Percentiles rank a stretch among this genome's conserved stretches.
phyloP scores from a whole-genome alignment of 2,797 vertebrate species.

The Delichon dasypus region DNA sequence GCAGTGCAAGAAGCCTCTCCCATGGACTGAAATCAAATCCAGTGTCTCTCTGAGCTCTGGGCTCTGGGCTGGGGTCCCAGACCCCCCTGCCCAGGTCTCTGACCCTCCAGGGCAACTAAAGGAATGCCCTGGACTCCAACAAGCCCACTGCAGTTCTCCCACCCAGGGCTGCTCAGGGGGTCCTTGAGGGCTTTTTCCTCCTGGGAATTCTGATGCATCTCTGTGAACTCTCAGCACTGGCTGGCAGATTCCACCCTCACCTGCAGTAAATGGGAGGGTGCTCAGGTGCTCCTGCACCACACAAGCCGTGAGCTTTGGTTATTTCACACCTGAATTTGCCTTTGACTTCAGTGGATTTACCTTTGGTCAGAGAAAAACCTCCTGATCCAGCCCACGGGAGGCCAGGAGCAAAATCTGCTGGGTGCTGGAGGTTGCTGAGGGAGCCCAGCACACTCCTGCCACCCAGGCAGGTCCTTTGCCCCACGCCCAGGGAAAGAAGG shows the following conservation, averaged over 20 bases:
- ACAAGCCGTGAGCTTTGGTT: too few species aligned
- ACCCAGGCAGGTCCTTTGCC: not conserved
- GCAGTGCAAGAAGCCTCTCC: too few species aligned
- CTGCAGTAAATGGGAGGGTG: not conserved
- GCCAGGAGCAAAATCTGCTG: not conserved
- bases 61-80: too few species aligned
- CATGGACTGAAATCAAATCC: too few species aligned
- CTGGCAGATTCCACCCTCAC: not conserved
- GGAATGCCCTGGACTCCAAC: too few species aligned
- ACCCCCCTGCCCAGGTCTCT: too few species aligned
- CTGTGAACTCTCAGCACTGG: not conserved
- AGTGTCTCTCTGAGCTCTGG: too few species aligned
- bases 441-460: not conserved
- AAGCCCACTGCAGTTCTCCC: not conserved
- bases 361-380: not conserved
- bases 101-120: too few species aligned
- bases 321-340: not conserved
- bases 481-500: not conserved
- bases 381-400: not conserved
- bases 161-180: not conserved
- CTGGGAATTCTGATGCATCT: not conserved
- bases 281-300: not conserved
- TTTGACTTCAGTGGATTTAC: not conserved
- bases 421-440: not conserved
- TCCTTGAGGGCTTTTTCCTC: not conserved